Base-by-base conservation (phyloP, 2,113 vertebrate species). In the Brachypodius melanocephalos region DNA sequence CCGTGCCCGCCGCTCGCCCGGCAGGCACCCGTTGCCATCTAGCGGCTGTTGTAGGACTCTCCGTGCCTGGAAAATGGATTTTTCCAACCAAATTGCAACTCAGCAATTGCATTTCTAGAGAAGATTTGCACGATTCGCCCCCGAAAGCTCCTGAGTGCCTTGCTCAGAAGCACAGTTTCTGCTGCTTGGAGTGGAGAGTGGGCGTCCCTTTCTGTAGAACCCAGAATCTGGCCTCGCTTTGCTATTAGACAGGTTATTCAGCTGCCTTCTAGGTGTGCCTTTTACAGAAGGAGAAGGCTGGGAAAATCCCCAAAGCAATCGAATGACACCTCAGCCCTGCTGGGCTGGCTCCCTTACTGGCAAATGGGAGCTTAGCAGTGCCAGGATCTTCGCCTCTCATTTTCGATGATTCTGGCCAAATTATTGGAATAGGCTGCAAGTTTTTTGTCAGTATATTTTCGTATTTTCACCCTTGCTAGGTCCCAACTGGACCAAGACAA, bases 11-110 rank as follows among this genome's bases (percentile, higher is more conserved):
- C 3, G 32, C 0, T 14, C 2, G 36, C 88, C 85, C 14, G 88
- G 67, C 82, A n/a, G 93, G 79, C 75, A 14, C 87, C 72, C 21
- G 68, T 95, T 94, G 96, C 96, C 96, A 96, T 91, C 96, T 96
- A 96, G 95, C 34, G 96, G 95, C 81, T 77, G 0, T 9, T 58
- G 55, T 1, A 7, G 67, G 72, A 80, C 40, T 85, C 28, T 14
- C 75, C 32, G 28, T 17, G 40, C 3, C 12, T 4, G 26, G 32
- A 46, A 89, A 87, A 20, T 13, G 1, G 1, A 4, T 24, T 34
- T 52, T 40, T 1, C 5, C 32, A 3, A 12, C 3, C 32, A 21
- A 31, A 45, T 15, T 4, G 17, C 17, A 21, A 5, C 3, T 5
- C 20, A 14, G 43, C 13, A 16, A 9, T 2, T 25, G n/a, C 3